Percentiles rank a stretch among this genome's conserved stretches.
Conservation (phyloP, 2,113 vertebrate species). For the Capreolus pygargus region DNA sequence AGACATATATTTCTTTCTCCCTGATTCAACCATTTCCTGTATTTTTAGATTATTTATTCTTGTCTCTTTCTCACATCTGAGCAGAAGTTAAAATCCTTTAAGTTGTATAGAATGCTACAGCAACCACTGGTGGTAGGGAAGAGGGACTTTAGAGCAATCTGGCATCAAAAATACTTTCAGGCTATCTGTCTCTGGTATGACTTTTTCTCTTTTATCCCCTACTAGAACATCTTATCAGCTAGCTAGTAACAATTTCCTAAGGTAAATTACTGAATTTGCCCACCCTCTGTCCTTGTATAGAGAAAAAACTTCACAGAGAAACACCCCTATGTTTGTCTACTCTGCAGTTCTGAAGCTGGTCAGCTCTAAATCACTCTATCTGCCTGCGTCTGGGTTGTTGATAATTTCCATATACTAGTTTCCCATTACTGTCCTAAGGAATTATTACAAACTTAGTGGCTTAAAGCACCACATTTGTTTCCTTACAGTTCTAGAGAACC, state of each 20-base stretch:
- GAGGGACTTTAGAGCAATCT: neutral
- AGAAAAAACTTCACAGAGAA: neutral
- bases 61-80: neutral
- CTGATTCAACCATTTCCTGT: neutral
- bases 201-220: neutral
- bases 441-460: neutral
- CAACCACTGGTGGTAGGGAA: neutral
- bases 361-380: neutral
- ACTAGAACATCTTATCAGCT: neutral
- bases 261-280: neutral
- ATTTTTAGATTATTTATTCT: constrained; percentile 10
- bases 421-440: neutral
- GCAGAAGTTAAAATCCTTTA: neutral
- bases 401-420: neutral
- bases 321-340: neutral
- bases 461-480: neutral
- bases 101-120: neutral
- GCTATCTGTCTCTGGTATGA: neutral
- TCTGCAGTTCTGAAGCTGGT: neutral
- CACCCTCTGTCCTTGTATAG: neutral
- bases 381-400: neutral
- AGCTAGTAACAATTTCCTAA: neutral
- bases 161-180: neutral
- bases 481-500: neutral
- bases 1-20: neutral